Base-by-base conservation (phyloP, 2,888 invertebrate genomes). In the Anagyrus pseudococci region DNA sequence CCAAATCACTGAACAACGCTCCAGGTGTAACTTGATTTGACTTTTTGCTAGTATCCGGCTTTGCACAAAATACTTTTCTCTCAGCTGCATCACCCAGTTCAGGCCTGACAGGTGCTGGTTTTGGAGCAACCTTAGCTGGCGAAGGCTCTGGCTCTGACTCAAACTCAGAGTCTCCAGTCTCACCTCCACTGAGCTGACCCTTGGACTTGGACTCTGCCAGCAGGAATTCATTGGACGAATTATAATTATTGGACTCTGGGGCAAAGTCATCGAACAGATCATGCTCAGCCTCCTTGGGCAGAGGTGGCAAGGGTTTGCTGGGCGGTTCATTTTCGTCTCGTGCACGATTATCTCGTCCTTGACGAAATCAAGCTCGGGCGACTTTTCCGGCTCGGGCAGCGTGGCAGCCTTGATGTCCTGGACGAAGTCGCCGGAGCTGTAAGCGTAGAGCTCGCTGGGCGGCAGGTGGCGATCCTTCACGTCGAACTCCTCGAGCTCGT, bases 1-100 rank as follows among this genome's bases (percentile, higher is more conserved):
- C 89, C 85, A 89, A 88, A 79, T 87, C 87, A 78, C 87, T 86
- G 83, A 89, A 89, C 74, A 89, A 87, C 69, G 88, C 88, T 74
- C 89, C 89, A 46, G 89, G 75, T 4, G 78, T 78, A 43, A 79
- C 77, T 64, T 78, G 75, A 19, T 77, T 78, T 2, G 33, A 10
- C 22, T 3, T 25, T 8, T 22, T 58, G 8, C 37, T 55, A 4
- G 57, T 65, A 1, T 46, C 29, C 1, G 65, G 65, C 25, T 57
- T 58, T 26, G 55, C 49, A 22, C 54, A 49, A n/a, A 43, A 66
- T 17, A 72, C 57, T 48, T 67, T 72, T 56, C 68, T 70, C 43
- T 67, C 60, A 4, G 54, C 44, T 47, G 55, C 67, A 63, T 59
- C 58, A n/a, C 57, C 62, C 7, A 52, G 47, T 13, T 66, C 68